phyloP scores from a whole-genome alignment of 2,113 vertebrate species.

The Sprattus sprattus region DNA sequence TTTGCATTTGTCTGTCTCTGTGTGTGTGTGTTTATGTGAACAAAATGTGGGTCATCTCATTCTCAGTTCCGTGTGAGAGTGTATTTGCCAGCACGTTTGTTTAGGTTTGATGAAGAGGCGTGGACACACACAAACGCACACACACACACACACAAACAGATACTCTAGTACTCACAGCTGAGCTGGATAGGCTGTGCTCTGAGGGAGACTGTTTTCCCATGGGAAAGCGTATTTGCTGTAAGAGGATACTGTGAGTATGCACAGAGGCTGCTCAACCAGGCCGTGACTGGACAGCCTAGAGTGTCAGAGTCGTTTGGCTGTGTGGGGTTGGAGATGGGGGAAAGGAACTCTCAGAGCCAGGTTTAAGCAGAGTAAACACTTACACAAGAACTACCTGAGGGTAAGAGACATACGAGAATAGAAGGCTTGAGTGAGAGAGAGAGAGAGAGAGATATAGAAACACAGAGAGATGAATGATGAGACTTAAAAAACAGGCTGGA shows the following conservation, averaged over 20 bases:
- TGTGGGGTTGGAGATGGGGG: not conserved
- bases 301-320: too few relatives aligned
- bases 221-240: not conserved
- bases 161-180: not conserved
- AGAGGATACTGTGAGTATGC: not conserved
- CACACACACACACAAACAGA: not conserved
- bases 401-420: not conserved
- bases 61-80: not conserved
- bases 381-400: not conserved
- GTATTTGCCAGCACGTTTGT: not conserved
- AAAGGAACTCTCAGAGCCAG: not conserved
- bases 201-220: slow-evolving; percentile 11
- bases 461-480: not conserved
- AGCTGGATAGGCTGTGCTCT: not conserved
- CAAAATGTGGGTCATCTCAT: not conserved
- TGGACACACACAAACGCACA: not conserved
- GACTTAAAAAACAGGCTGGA: not conserved
- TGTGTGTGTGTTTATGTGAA: not conserved
- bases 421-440: not conserved
- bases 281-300: too few relatives aligned
- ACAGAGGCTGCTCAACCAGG: not conserved
- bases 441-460: not conserved
- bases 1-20: not conserved
- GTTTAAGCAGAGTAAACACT: not conserved
- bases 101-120: not conserved